These are phyloP conservation scores for Chalcis sispes DNA, from an alignment of 2,888 invertebrate genomes.

Conservation along the genomic window DNA sequence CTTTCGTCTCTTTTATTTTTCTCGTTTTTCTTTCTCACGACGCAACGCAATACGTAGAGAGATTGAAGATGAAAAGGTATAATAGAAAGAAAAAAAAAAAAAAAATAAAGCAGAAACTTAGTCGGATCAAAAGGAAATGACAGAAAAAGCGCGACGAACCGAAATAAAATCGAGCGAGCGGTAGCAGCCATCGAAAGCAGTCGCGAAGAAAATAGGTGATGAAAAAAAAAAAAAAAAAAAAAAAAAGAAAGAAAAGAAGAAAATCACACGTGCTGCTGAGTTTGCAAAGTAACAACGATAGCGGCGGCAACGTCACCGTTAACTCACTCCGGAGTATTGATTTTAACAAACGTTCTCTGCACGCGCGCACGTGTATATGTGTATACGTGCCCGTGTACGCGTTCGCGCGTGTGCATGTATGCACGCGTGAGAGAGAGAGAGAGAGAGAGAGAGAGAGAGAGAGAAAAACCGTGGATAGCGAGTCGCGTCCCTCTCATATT, in stretches of 20 bases:
- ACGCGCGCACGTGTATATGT: not conserved
- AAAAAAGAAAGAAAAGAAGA: too few species aligned
- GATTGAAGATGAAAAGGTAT: too few species aligned
- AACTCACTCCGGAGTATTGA: conserved; percentile 62
- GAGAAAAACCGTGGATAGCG: not conserved
- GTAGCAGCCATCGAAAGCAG: not conserved
- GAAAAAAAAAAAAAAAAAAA: too few species aligned
- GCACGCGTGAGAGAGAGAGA: not conserved
- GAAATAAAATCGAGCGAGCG: too few species aligned
- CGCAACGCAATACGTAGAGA: too few species aligned
- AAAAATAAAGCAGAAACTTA: too few species aligned
- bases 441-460: not conserved
- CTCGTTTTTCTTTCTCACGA: too few species aligned
- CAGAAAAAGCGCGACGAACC: conserved; percentile 7
- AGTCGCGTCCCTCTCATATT: too few species aligned
- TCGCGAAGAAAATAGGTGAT: too few species aligned
- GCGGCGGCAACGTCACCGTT: conserved; percentile 17
- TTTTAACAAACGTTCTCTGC: conserved; percentile 66
- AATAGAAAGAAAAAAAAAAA: too few species aligned
- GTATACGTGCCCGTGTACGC: not conserved
- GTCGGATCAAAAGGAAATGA: too few species aligned
- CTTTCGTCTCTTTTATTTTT: too few species aligned
- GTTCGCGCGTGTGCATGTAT: not conserved
- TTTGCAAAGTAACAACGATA: conserved; percentile 10
- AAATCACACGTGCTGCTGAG: not conserved